Base-by-base conservation (phyloP, 2,113 vertebrate species). In the Callionymus lyra region DNA sequence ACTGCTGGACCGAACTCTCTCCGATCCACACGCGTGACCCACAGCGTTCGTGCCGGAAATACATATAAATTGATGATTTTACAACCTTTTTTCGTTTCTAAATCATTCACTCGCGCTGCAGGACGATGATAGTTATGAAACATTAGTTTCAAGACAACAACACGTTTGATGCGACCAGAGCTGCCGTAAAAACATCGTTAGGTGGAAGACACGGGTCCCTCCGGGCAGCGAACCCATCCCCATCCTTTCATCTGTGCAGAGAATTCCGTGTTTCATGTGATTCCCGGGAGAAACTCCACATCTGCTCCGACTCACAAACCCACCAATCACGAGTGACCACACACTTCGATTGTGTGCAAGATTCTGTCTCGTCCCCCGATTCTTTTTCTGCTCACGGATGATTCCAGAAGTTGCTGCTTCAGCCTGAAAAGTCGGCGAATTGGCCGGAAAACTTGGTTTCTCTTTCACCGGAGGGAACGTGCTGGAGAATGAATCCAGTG, bases 191-290 rank as follows among this genome's bases (percentile, higher is more conserved):
- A 50, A 52, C 59, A 48, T 68, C 57, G 68, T 65, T 64, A 74
- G 53, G 47, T 41, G 21, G 45, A 42, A 63, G 70, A 58, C 21
- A 38, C 12, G 47, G 19, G 16, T 45, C 12, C 39, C 59, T 14
- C 47, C 2, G 0, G 54, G 63, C 47, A 56, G 9, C 32, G n/a
- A n/a, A n/a, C n/a, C n/a, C n/a, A 5, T 40, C 41, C 44, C 46
- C 17, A 47, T 67, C 49, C 50, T 76, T 74, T 70, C 52, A 53
- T 67, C 44, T n/a, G n/a, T n/a, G n/a, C n/a, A n/a, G n/a, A n/a
- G 8, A 41, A 14, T 17, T 32, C n/a, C 18, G 39, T 31, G 38
- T 38, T 44, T 48, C 6, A 2, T 11, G 31, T 38, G 35, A 34
- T 16, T 31, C 35, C 31, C 1, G 17, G 38, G 34, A 56, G 32